Evolutionary conservation across 2,888 invertebrate genomes (phyloP), one percentile per base, ranked within the genome.

Genomic region (Microctonus brassicae): DNA sequence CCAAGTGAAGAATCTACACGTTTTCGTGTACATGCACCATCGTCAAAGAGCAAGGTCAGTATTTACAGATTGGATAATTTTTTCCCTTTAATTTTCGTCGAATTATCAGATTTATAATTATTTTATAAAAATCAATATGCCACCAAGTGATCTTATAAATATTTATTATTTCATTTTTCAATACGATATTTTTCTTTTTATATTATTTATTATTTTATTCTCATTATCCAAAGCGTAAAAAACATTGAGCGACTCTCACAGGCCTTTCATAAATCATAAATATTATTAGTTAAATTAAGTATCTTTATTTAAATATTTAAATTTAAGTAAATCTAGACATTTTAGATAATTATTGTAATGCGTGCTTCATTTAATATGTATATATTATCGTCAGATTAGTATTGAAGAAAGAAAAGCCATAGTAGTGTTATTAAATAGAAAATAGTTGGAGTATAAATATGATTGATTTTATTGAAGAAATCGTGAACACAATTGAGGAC

Each of bases 11-110:
- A 86, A 63, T 70, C 78, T 22, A 73, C 79, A 53, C 80, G 84
- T 17, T 84, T 84, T 72, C 80, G 85, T 29, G 86, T 86, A 70
- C 82, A 83, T 65, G 83, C 87, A 65, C 83, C 84, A 10, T 82
- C 83, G 57, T 82, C 82, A 75, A 85, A 83, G 75, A 87, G 87
- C 82, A 86, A 85, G 87, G 87, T 87, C 80, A 86, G 87, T 83
- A 77, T 73, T 73, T 69, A 70, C 6, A 17, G n/a, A 47, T 47
- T 5, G n/a, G 7, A 47, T 47, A 52, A 62, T 53, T 39, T 47
- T 11, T 60, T 60, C 7, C 9, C n/a, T 60, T 24, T 9, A 53
- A 57, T 33, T 33, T 24, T 55, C 66, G 22, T 13, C 11, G 17
- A 26, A 60, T 36, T 57, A 11, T 47, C 10, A 17, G 26, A 53